Evolutionary conservation across 2,888 invertebrate species (phyloP), one percentile per base, ranked within the genome.

Genomic region (Ochropleura plecta): DNA sequence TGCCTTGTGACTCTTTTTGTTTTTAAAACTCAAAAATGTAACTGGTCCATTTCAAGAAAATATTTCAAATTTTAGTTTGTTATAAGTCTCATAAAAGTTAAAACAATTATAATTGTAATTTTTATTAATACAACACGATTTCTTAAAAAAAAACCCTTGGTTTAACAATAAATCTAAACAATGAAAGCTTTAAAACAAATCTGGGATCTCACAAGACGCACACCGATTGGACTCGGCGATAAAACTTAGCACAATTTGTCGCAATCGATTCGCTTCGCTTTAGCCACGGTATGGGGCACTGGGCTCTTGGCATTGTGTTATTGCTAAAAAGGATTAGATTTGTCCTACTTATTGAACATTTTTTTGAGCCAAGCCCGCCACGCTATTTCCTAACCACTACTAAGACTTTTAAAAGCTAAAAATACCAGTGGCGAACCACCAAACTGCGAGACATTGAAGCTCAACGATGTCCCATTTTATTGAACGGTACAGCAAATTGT

Each of bases 221-320:
- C 77, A 79, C 80, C 82, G 85, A 93, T 94, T 92, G 82, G 93
- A 78, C 87, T 89, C 89, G 89, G 90, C 83, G 85, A 91, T 93
- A 91, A 91, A 92, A 90, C 89, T 87, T 83, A 88, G 88, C 88
- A 87, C 91, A 91, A 92, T 92, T 92, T 90, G 78, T 87, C 83
- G 88, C 90, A 91, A 93, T 92, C 91, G 91, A 94, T 94, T 94
- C 88, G 88, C 80, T 67, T 90, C 90, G 88, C 89, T 85, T 89
- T 89, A 85, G 90, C 85, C 73, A 86, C 85, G 87, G 83, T 86
- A 80, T 86, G 81, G 86, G 87, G 85, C 80, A 88, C 82, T 83
- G 77, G 75, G 86, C 86, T 79, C 83, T 88, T 88, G 84, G 75
- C 64, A 73, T 66, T 79, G 73, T 70, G 73, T 67, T 79, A 84